Conservation (phyloP, 2,113 vertebrate species). For the Ameiurus melas region DNA sequence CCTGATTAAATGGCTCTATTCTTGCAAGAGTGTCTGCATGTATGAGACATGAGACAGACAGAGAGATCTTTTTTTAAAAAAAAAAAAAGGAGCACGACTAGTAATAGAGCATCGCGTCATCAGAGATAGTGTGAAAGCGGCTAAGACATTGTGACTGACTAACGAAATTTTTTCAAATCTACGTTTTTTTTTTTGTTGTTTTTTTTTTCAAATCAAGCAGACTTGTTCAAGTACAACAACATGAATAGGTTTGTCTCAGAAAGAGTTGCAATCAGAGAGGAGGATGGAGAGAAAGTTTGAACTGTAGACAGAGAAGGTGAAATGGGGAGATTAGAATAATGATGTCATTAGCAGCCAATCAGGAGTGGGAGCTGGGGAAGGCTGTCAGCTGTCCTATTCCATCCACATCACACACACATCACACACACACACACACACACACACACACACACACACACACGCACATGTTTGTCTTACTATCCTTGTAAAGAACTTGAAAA, state of each 20-base stretch:
- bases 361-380: constrained; percentile 58
- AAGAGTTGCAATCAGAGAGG: constrained; percentile 8
- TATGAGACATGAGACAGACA: constrained; percentile 22
- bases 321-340: constrained; percentile 68
- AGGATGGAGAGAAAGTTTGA: constrained; percentile 42
- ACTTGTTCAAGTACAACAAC: neutral
- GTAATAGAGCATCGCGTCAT: neutral
- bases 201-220: neutral
- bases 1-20: constrained; percentile 37
- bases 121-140: neutral
- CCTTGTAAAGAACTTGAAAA: neutral
- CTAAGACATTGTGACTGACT: neutral
- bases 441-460: neutral
- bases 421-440: constrained; percentile 34
- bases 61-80: neutral
- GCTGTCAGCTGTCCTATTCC: constrained; percentile 70
- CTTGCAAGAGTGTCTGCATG: constrained; percentile 17
- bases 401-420: constrained; percentile 57
- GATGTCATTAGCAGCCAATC: constrained; percentile 78
- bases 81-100: neutral
- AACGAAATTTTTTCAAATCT: neutral
- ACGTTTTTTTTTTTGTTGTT: too few species aligned
- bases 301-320: constrained; percentile 58
- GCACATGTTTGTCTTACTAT: neutral
- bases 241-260: neutral